Conservation (phyloP, 2,797 vertebrate genomes). For the Artibeus lituratus region DNA sequence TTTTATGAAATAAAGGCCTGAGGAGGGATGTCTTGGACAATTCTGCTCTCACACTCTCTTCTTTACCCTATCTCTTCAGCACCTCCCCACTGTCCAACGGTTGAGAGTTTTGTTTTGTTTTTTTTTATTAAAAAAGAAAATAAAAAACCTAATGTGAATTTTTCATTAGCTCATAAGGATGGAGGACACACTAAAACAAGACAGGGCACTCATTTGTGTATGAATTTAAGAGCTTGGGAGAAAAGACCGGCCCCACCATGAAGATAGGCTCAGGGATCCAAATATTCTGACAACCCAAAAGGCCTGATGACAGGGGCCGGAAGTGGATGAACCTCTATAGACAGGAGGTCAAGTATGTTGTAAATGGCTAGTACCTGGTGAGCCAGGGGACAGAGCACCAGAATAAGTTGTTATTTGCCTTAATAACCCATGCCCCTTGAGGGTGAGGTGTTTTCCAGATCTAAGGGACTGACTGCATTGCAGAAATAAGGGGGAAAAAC, state of each 20-base stretch:
- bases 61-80: not conserved
- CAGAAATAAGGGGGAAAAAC: not conserved
- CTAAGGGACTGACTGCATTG: not conserved
- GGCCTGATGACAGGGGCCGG: not conserved
- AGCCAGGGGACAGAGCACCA: not conserved
- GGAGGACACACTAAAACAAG: not conserved
- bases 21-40: not conserved
- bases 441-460: not conserved
- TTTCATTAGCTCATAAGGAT: not conserved
- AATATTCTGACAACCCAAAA: no score
- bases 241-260: not conserved
- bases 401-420: not conserved
- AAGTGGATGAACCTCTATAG: rapidly evolving
- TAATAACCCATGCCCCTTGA: not conserved
- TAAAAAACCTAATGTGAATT: not conserved
- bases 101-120: no score
- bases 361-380: no score
- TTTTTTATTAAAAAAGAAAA: not conserved
- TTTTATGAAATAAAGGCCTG: not conserved
- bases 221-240: not conserved
- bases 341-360: not conserved
- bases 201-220: not conserved
- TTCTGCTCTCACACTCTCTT: not conserved
- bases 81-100: not conserved
- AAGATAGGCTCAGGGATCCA: not conserved